Conservation (phyloP, 2,888 invertebrate genomes). For the Eupithecia tripunctaria region DNA sequence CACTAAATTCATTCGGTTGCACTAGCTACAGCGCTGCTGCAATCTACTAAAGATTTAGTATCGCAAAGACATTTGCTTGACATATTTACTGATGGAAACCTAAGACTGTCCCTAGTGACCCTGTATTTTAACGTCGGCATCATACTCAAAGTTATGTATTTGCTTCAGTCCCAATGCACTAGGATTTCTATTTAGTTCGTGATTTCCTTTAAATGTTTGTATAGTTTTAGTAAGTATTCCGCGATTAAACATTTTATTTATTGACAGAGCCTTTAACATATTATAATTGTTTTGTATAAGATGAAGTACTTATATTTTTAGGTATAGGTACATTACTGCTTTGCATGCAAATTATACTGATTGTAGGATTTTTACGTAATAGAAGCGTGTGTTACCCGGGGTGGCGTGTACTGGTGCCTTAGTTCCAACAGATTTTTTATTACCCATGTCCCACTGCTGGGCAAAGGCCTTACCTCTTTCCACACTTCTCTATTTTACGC, state of each 20-base stretch:
- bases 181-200: constrained; percentile 28
- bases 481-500: too few relatives aligned
- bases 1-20: too few relatives aligned
- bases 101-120: neutral
- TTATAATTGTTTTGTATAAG: constrained; percentile 31
- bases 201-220: constrained; percentile 39
- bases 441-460: too few relatives aligned
- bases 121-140: neutral
- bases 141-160: constrained; percentile 1
- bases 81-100: neutral
- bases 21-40: too few relatives aligned
- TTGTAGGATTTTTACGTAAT: neutral
- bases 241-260: constrained; percentile 43
- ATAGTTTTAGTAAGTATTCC: constrained; percentile 41
- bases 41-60: neutral
- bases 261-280: constrained; percentile 43
- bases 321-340: neutral
- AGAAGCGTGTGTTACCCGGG: neutral
- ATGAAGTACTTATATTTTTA: constrained; percentile 20
- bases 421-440: neutral
- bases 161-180: constrained; percentile 20
- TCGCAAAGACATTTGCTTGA: neutral
- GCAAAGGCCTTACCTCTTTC: too few relatives aligned
- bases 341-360: neutral
- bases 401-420: neutral